Base-by-base conservation (phyloP, 2,797 vertebrate species). In the Chaetodon trifasciatus region DNA sequence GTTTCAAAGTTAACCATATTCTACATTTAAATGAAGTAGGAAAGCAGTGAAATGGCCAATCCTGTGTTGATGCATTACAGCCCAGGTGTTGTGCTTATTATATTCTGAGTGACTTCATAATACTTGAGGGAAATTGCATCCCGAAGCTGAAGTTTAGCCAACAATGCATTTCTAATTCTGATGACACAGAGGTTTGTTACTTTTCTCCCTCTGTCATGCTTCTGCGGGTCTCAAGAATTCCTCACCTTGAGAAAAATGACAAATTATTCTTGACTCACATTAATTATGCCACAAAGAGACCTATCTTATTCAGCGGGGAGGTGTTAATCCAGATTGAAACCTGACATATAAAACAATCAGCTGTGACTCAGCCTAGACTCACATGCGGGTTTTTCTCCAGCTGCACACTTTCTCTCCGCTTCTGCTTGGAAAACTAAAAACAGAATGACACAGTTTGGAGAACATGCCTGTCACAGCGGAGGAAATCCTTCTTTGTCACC, bases 191-290 rank as follows among this genome's bases (percentile, higher is more conserved):
- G 89, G 89, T 95, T 96, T 72, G 16, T 64, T 46, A 23, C 70
- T 81, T 83, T 72, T 73, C 56, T 76, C 42, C 23, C 13, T 68
- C 93, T 93, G 0, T 94, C 94, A 0, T 94, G 95, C 93, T 93
- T 95, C 89, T 96, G 92, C 66, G 92, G 57, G 83, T 95, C 93
- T 96, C 5, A n/a, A n/a, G 95, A 96, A 58, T 95, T 95, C 93
- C 39, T 95, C 94, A 91, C 96, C 95, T 60, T 95, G 95, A 92
- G 35, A 71, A 89, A 83, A 84, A 76, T 83, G 83, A 64, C 86
- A 88, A 69, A 76, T 85, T 76, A 89, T 89, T 86, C 82, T 86
- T 83, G 81, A 87, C 61, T 75, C 42, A n/a, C 49, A 82, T 86
- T 77, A 79, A 88, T 90, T 81, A 81, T 70, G 55, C 21, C 76